Evolutionary conservation across 2,888 invertebrate genomes (phyloP).

Genomic region (Serripes groenlandicus): DNA sequence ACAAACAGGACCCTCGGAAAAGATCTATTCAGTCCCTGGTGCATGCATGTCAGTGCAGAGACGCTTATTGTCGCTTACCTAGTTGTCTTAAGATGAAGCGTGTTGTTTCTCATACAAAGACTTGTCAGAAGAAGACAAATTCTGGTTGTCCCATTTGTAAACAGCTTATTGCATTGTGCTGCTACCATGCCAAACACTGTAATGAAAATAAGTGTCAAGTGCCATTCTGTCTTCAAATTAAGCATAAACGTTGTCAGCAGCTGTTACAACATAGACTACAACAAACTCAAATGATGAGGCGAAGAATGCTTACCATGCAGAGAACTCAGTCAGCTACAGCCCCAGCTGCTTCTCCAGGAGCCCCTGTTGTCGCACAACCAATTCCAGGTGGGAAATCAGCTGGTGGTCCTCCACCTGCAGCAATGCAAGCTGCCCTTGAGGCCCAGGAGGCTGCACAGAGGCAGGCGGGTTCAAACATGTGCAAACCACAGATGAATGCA

Average conservation of each 20-base stretch:
- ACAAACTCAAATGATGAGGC: slow-evolving; percentile 95
- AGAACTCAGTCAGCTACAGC: slow-evolving; percentile 63
- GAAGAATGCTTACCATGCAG: slow-evolving; percentile 88
- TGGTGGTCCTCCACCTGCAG: slow-evolving; percentile 79
- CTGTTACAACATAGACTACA: slow-evolving; percentile 97
- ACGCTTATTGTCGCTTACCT: slow-evolving; percentile 98
- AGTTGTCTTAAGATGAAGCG: slow-evolving; percentile 99
- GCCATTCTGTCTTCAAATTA: slow-evolving; percentile 99
- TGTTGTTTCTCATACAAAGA: slow-evolving; percentile 98
- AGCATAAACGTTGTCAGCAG: slow-evolving; percentile 98
- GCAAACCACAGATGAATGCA: slow-evolving; percentile 60
- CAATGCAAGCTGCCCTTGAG: slow-evolving; percentile 81
- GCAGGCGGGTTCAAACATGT: slow-evolving; percentile 75
- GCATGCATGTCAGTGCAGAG: slow-evolving; percentile 98
- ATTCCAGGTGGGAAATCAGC: slow-evolving; percentile 71
- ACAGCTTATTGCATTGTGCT: slow-evolving; percentile 98
- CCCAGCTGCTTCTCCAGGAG: slow-evolving; percentile 60
- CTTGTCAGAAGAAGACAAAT: slow-evolving; percentile 92
- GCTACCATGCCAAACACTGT: slow-evolving; percentile 99
- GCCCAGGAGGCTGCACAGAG: slow-evolving; percentile 81
- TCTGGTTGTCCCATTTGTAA: slow-evolving; percentile 99
- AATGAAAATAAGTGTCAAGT: slow-evolving; percentile 96
- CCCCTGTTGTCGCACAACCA: slow-evolving; percentile 44
- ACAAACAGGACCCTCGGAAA: slow-evolving; percentile 93
- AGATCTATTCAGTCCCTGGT: slow-evolving; percentile 97